Evolutionary conservation across 1,140 invertebrate species (phyloP).

Genomic region (Apis laboriosa): DNA sequence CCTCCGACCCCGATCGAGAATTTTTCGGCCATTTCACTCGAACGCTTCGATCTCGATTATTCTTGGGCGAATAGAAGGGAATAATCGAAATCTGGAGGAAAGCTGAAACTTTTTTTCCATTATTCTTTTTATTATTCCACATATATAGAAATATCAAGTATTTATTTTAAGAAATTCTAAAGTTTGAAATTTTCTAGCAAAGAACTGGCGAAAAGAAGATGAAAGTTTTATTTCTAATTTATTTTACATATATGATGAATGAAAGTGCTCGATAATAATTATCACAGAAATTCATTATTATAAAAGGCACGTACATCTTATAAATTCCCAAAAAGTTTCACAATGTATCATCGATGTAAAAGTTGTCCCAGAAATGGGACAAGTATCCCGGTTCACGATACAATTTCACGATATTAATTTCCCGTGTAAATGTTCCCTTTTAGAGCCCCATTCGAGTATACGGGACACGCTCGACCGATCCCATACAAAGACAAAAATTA

Average conservation of each 20-base stretch:
- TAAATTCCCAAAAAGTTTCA: too few relatives aligned
- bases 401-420: slow-evolving; percentile 19
- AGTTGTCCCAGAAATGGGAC: not conserved
- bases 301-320: too few relatives aligned
- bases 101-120: not conserved
- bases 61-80: too few relatives aligned
- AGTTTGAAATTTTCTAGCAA: not conserved
- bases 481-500: not conserved
- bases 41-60: not conserved
- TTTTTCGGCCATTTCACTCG: not conserved
- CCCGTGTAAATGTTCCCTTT: slow-evolving; percentile 1
- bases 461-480: not conserved
- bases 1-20: not conserved
- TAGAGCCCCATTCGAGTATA: not conserved
- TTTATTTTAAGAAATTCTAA: not conserved
- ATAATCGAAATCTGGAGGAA: not conserved
- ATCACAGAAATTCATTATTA: too few relatives aligned
- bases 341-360: too few relatives aligned
- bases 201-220: too few relatives aligned
- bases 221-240: too few relatives aligned
- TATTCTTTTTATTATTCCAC: not conserved
- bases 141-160: not conserved
- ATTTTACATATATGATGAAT: too few relatives aligned
- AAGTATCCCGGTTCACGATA: not conserved
- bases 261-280: too few relatives aligned